Evolutionary conservation across 2,888 invertebrate species (phyloP), one percentile per base, ranked within the genome.

Genomic region (Ormyrus pomaceus): DNA sequence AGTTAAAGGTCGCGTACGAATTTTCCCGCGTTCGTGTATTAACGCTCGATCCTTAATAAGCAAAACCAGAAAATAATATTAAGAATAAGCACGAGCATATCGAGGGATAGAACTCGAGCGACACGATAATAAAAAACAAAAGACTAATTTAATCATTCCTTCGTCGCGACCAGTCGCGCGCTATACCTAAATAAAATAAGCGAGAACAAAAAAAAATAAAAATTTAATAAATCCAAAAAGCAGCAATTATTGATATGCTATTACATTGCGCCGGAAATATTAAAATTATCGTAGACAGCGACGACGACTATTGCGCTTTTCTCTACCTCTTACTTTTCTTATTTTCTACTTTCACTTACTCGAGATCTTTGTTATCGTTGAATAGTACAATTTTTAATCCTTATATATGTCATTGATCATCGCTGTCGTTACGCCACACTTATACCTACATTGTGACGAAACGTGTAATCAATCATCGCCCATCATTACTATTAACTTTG

Each of bases 61-160:
- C 34, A 74, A 58, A 80, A 70, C 50, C 45, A 74, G 50, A 59
- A 74, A 62, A 34, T 82, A 65, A 70, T 73, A 34, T 79, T 77
- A 82, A 68, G 65, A 79, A 34, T 34, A 34, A 78, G 65, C 51
- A 69, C 46, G 61, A 77, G 79, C 68, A 78, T 77, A 80, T 82
- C 76, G 75, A 82, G 68, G 58, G 56, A 77, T 61, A 64, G 11
- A 74, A 75, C 72, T 76, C 74, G 71, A 77, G 71, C 77, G 53
- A 70, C 64, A 73, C 9, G 73, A 69, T 77, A 78, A 75, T 68
- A 59, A 76, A 50, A 76, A 72, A 74, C 68, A 81, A 68, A 82
- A 78, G 82, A 82, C 82, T 81, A 83, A 80, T 79, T 80, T 82
- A 85, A 84, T 85, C 88, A 88, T 88, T 88, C 87, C 87, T 87